Percentiles rank a stretch among this genome's conserved stretches.
phyloP scores from a whole-genome alignment of 2,113 vertebrate genomes.

The Irena cyanogastra region DNA sequence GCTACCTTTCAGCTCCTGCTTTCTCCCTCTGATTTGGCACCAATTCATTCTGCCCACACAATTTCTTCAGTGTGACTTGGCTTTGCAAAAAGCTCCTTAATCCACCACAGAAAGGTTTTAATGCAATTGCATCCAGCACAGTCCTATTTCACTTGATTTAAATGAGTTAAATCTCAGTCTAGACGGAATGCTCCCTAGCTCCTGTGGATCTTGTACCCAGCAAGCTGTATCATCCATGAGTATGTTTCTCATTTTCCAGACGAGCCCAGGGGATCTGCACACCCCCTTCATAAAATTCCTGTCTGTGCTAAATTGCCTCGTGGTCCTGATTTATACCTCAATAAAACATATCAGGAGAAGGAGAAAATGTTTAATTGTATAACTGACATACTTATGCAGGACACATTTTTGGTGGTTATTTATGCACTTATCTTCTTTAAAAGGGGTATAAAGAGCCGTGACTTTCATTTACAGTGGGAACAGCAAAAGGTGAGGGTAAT shows the following conservation, averaged over 20 bases:
- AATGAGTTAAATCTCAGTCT: slow-evolving; percentile 54
- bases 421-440: neutral
- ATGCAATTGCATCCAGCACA: neutral
- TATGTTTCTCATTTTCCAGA: slow-evolving; percentile 66
- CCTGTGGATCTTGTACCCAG: neutral
- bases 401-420: slow-evolving; percentile 4
- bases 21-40: slow-evolving; percentile 25
- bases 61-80: slow-evolving; percentile 12
- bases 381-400: neutral
- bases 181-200: neutral
- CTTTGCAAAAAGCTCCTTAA: slow-evolving; percentile 34
- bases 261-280: slow-evolving; percentile 16
- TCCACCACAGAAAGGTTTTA: slow-evolving; percentile 32
- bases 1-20: neutral
- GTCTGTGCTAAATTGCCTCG: slow-evolving; percentile 43
- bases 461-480: neutral
- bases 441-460: neutral
- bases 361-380: slow-evolving; percentile 49
- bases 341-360: slow-evolving; percentile 19
- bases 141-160: slow-evolving; percentile 10
- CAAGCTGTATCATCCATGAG: neutral
- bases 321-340: slow-evolving; percentile 60
- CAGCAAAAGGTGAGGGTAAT: neutral
- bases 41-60: neutral
- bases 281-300: slow-evolving; percentile 41